Evolutionary conservation across 2,888 invertebrate species (phyloP), one percentile per base, ranked within the genome.

Genomic region (Patella pellucida): DNA sequence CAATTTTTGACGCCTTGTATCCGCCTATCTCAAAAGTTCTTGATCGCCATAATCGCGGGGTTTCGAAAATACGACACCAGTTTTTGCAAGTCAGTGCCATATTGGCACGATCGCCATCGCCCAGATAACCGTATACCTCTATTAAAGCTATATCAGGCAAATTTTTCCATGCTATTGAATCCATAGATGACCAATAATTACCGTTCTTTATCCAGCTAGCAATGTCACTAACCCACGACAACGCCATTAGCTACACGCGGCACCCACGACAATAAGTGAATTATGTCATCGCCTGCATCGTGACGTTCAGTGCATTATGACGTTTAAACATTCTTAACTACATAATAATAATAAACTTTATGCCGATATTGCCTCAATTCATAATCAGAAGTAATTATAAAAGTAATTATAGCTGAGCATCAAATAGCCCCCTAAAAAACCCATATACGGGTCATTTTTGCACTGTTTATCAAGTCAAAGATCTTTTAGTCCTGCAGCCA

Each of bases 21-120:
- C 84, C 85, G 12, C 84, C 83, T 75, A 87, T 81, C 41, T 86
- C 85, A 74, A 85, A 82, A 52, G 56, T 11, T 52, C 78, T 52
- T 15, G 51, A 62, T 52, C 81, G 71, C 83, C 83, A 83, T n/a
- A 83, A 75, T 14, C 75, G 74, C 7, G 81, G 75, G 19, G 78
- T 52, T 12, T 72, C 23, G 52, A 83, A 71, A n/a, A 76, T 23
- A 14, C 52, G 23, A 4, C 54, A 72, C 82, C 82, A 83, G 15
- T 71, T 70, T 62, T 75, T 78, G 73, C 83, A 83, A 3, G 73
- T 73, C 52, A 51, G 67, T 12, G 81, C 79, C 76, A 79, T 77
- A 41, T 52, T 73, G 14, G 70, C 68, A 11, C 82, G 70, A 71
- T 79, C 82, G 23, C 52, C 31, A 52, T 82, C 79, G 1, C 68